These are phyloP conservation scores for Lycaon pictus DNA, from an alignment of 2,113 vertebrate species.

Conservation along the genomic window DNA sequence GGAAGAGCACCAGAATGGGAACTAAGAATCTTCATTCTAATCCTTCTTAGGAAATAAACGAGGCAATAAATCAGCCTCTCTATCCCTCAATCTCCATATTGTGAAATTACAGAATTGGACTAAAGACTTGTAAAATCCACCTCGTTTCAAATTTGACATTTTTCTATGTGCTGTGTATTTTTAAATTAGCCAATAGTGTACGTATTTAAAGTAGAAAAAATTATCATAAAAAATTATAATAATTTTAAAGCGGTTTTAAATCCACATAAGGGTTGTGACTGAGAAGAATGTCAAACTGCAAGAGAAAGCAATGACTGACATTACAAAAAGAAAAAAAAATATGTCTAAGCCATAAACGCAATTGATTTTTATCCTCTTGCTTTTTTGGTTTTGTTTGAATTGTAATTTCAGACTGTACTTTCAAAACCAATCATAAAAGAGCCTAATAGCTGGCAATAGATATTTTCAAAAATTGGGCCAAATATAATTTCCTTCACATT, in stretches of 20 bases:
- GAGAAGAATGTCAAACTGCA: not conserved
- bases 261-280: not conserved
- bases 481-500: conserved; percentile 62
- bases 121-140: not conserved
- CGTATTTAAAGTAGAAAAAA: not conserved
- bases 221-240: not conserved
- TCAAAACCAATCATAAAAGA: conserved; percentile 59
- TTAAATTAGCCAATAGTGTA: not conserved
- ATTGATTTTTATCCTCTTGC: conserved; percentile 49
- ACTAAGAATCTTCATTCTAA: not conserved
- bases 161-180: not conserved
- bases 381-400: conserved; percentile 52
- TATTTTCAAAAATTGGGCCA: conserved; percentile 58
- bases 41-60: not conserved
- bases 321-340: not conserved
- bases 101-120: not conserved
- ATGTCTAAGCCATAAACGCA: not conserved
- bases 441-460: conserved; percentile 32
- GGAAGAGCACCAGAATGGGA: conserved; percentile 1
- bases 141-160: not conserved
- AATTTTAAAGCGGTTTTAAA: conserved; percentile 2
- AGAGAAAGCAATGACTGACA: not conserved
- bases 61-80: not conserved
- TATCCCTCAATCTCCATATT: not conserved
- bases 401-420: conserved; percentile 63